A percentile compares a stretch with the other conserved stretches of the same genome.
These are phyloP conservation scores for Carcina quercana DNA, from an alignment of 2,888 invertebrate genomes.

Conservation along the genomic window DNA sequence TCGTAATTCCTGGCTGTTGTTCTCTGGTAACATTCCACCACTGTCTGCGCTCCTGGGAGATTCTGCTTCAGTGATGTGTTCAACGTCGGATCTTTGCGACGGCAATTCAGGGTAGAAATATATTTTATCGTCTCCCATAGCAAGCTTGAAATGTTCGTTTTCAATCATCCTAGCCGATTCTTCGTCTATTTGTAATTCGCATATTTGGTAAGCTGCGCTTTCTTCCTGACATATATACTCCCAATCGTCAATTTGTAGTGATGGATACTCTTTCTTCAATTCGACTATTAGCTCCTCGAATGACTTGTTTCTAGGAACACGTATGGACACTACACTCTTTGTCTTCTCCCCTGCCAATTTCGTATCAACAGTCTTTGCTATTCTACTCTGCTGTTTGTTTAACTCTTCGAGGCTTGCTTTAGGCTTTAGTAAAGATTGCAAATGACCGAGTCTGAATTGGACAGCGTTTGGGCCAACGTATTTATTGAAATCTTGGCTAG, in stretches of 20 bases:
- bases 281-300: conserved; percentile 11
- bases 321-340: conserved; percentile 9
- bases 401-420: conserved; percentile 39
- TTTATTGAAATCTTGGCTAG: conserved; percentile 39
- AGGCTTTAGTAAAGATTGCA: conserved; percentile 45
- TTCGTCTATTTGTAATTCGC: conserved; percentile 12
- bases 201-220: conserved; percentile 7
- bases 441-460: conserved; percentile 51
- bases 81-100: conserved; percentile 21
- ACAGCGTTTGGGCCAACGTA: conserved; percentile 32
- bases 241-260: conserved; percentile 13
- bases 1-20: conserved; percentile 20
- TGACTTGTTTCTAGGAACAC: conserved; percentile 10
- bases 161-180: conserved; percentile 8
- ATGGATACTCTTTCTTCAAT: conserved; percentile 13
- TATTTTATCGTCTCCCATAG: conserved; percentile 11
- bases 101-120: conserved; percentile 7
- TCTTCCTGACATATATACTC: conserved; percentile 5
- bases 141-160: conserved; percentile 11
- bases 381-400: conserved; percentile 24
- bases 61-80: conserved; percentile 24
- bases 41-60: conserved; percentile 18
- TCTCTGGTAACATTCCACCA: conserved; percentile 14
- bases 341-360: conserved; percentile 6
- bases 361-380: conserved; percentile 15